Evolutionary conservation across 2,797 vertebrate species (phyloP).

Genomic region (Phrynocephalus guinanensis): DNA sequence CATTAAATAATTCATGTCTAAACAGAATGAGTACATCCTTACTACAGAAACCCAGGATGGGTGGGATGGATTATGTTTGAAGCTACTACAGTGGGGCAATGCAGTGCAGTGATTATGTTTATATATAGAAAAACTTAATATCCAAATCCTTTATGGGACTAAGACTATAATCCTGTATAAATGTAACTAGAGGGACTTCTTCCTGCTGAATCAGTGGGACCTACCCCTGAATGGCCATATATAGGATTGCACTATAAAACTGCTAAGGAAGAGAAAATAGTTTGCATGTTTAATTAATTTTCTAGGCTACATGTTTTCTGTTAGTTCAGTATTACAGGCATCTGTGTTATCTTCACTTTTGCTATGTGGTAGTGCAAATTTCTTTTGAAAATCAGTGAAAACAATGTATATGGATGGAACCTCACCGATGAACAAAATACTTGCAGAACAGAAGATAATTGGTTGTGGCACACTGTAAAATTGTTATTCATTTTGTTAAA

Average conservation of each 20-base stretch:
- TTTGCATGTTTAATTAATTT: too few relatives aligned
- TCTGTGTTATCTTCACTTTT: background rate
- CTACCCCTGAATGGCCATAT: background rate
- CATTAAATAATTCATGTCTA: background rate
- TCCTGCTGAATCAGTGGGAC: too few relatives aligned
- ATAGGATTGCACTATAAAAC: background rate
- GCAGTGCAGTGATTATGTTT: background rate
- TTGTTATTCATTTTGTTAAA: too few relatives aligned
- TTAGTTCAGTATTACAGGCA: too few relatives aligned
- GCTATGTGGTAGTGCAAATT: too few relatives aligned
- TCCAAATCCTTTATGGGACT: background rate
- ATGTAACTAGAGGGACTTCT: too few relatives aligned
- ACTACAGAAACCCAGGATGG: background rate
- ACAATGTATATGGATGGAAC: too few relatives aligned
- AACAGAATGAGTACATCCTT: background rate
- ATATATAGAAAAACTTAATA: background rate
- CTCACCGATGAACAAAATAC: too few relatives aligned
- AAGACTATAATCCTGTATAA: background rate
- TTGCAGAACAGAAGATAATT: too few relatives aligned
- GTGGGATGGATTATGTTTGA: background rate
- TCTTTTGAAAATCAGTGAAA: too few relatives aligned
- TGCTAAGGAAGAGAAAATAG: background rate
- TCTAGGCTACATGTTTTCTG: too few relatives aligned
- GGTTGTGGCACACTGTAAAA: too few relatives aligned
- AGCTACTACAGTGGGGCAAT: background rate